Conservation (phyloP, 2,888 invertebrate species). For the Mesoligia furuncula region DNA sequence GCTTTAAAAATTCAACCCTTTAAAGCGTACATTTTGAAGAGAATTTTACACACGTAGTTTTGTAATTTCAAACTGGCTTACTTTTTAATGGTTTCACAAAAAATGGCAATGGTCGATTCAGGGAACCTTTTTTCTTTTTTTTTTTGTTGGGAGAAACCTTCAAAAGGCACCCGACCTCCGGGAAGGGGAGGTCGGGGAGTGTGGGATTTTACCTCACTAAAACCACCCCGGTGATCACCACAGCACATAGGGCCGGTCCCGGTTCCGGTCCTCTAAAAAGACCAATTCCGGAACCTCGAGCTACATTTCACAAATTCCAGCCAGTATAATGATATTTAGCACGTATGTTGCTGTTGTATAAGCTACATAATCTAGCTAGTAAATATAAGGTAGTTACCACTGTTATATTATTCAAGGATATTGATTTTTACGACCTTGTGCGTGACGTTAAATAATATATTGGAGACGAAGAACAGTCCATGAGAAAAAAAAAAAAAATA, state of each 20-base stretch:
- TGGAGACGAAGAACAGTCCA: neutral
- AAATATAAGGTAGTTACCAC: neutral
- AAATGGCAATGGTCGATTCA: conserved; percentile 17
- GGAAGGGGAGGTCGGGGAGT: too few relatives aligned
- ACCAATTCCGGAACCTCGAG: too few relatives aligned
- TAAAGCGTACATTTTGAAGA: conserved; percentile 38
- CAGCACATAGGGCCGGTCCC: too few relatives aligned
- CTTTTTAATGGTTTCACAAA: conserved; percentile 29
- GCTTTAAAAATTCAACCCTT: conserved; percentile 51
- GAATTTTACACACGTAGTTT: conserved; percentile 34
- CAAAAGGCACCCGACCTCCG: too few relatives aligned
- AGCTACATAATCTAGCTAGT: neutral
- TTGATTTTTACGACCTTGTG: conserved; percentile 15
- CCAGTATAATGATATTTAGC: conserved; percentile 27
- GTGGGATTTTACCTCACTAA: too few relatives aligned
- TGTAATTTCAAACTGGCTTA: conserved; percentile 33
- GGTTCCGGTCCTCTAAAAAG: too few relatives aligned
- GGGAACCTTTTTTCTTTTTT: neutral
- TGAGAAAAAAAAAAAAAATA: neutral
- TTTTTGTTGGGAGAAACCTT: too few relatives aligned
- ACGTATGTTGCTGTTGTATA: conserved; percentile 2
- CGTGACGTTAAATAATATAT: conserved; percentile 14
- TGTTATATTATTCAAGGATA: neutral
- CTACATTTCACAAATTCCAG: conserved; percentile 22
- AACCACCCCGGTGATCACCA: too few relatives aligned